A percentile compares a stretch with the other conserved stretches of the same genome.
Conservation (phyloP, 2,113 vertebrate genomes). For the Nicator chloris region DNA sequence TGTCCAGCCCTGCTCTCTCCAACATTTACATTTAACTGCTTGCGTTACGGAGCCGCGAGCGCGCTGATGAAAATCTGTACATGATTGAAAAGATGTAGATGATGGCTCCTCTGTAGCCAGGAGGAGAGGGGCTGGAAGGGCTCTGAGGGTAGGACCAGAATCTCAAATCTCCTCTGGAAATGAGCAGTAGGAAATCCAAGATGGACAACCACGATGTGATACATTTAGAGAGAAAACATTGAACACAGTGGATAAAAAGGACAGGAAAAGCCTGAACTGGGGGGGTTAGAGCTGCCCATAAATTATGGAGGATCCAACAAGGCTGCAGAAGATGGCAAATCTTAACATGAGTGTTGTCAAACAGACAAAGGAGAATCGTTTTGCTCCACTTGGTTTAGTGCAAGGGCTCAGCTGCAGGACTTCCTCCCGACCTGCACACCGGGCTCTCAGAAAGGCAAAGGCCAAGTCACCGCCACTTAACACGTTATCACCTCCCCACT, state of each 20-base stretch:
- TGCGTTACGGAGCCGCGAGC: not conserved
- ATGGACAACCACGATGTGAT: fast-evolving
- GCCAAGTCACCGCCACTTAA: not conserved
- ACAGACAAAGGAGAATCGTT: not conserved
- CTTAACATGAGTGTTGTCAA: fast-evolving
- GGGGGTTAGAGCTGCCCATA: not conserved
- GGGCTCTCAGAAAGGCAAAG: not conserved
- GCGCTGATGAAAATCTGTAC: fast-evolving
- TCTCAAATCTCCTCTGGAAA: not conserved
- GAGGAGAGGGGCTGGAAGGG: not conserved
- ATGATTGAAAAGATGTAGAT: too few species aligned
- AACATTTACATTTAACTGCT: constrained; percentile 30
- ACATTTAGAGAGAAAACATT: not conserved
- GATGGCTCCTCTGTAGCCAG: too few species aligned
- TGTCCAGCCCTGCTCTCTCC: not conserved
- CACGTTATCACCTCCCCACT: fast-evolving
- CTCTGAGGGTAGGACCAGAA: not conserved
- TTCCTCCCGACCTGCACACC: fast-evolving
- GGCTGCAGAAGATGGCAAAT: not conserved
- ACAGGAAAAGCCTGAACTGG: fast-evolving
- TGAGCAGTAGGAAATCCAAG: not conserved
- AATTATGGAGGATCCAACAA: not conserved
- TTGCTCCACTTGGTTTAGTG: not conserved
- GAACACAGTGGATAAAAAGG: not conserved
- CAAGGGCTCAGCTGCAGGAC: not conserved